Evolutionary conservation across 2,888 invertebrate genomes (phyloP).

Genomic region (Metacarcinus magister): DNA sequence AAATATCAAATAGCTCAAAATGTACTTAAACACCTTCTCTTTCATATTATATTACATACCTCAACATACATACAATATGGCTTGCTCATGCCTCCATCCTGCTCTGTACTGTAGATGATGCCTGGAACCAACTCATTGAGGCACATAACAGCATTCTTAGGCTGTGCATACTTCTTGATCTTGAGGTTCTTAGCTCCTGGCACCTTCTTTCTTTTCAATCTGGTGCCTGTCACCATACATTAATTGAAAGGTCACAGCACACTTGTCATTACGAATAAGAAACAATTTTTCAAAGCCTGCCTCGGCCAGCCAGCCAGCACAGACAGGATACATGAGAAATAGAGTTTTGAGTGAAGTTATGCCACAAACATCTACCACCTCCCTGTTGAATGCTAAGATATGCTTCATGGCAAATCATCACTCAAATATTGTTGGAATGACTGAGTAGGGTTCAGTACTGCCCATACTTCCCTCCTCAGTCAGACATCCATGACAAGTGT

Average conservation of each 20-base stretch:
- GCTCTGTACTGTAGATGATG: conserved; percentile 74
- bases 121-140: conserved; percentile 81
- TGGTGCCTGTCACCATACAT: conserved; percentile 77
- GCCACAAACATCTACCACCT: conserved; percentile 50
- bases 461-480: conserved; percentile 70
- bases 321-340: conserved; percentile 36
- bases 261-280: conserved; percentile 73
- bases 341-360: conserved; percentile 61
- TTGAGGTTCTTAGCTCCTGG: not conserved
- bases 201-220: conserved; percentile 80
- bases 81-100: conserved; percentile 75
- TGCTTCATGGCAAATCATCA: not conserved
- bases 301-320: conserved; percentile 43
- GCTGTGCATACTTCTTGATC: no score
- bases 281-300: conserved; percentile 58
- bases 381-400: not conserved
- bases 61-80: conserved; percentile 79
- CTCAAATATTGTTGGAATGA: conserved; percentile 69
- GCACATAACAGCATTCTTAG: conserved; percentile 75
- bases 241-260: conserved; percentile 80
- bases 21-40: not conserved
- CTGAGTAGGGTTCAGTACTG: conserved; percentile 71
- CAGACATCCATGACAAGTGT: conserved; percentile 79
- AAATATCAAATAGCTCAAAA: conserved; percentile 45
- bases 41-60: conserved; percentile 64